Conservation (phyloP, 2,888 invertebrate species). For the Cremastobaeus sp. region DNA sequence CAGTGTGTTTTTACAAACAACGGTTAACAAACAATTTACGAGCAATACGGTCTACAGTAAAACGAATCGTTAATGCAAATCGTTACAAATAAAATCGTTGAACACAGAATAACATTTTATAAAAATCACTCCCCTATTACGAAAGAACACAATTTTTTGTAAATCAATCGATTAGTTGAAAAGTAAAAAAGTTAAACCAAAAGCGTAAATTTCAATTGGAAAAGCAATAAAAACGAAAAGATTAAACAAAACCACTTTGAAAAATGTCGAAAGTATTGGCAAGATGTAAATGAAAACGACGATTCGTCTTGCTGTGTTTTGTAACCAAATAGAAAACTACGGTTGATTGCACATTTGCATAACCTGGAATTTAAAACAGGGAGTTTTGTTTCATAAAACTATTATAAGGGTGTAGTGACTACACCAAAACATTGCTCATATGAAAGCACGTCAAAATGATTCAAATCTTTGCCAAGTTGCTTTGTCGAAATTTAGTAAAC, state of each 20-base stretch:
- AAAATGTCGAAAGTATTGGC: no score
- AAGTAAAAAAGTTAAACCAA: no score
- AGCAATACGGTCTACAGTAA: constrained; percentile 52
- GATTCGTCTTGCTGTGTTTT: constrained; percentile 50
- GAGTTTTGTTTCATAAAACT: constrained; percentile 38
- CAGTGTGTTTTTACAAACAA: constrained; percentile 63
- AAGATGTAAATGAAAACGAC: constrained; percentile 16
- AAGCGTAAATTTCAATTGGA: no score
- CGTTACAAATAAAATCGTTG: no score
- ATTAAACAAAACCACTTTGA: no score
- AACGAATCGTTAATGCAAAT: constrained; percentile 46
- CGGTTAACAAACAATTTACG: constrained; percentile 62
- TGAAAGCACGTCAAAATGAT: constrained; percentile 54
- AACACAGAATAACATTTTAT: no score
- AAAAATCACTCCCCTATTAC: no score
- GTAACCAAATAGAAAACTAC: constrained; percentile 42
- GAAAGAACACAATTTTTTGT: no score
- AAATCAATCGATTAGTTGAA: no score
- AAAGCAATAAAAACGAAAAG: no score
- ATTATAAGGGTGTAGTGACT: constrained; percentile 42
- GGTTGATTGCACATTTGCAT: constrained; percentile 44
- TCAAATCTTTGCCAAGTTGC: constrained; percentile 37
- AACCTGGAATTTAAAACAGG: constrained; percentile 36
- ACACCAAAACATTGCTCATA: constrained; percentile 55
- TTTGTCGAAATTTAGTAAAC: constrained; percentile 33